Evolutionary conservation across 2,888 invertebrate genomes (phyloP).

Genomic region (Pristionchus arcanus): DNA sequence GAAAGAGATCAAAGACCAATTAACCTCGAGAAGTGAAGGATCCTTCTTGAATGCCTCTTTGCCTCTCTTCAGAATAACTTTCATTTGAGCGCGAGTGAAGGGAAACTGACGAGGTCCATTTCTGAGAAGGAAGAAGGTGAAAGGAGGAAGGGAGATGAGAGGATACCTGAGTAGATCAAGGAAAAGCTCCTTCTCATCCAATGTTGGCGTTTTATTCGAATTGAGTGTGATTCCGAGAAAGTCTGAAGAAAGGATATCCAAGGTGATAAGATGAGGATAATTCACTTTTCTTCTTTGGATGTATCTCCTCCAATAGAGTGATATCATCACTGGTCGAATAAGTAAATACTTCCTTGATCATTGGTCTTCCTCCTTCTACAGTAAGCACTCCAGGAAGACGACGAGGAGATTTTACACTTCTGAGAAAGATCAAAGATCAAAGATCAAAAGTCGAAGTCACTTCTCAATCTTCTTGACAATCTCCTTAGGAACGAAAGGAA

Average conservation of each 20-base stretch:
- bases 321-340: slow-evolving; percentile 51
- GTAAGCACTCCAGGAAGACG: background rate
- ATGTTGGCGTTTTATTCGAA: background rate
- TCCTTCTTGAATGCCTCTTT: slow-evolving; percentile 57
- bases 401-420: background rate
- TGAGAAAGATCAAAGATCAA: background rate
- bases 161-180: slow-evolving; percentile 9
- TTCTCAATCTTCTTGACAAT: background rate
- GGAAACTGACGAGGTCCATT: slow-evolving; percentile 62
- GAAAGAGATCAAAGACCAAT: background rate
- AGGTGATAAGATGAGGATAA: background rate
- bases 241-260: background rate
- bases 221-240: background rate
- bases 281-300: slow-evolving; percentile 25
- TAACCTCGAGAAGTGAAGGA: slow-evolving; percentile 59
- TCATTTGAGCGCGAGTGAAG: slow-evolving; percentile 58
- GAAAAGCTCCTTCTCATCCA: slow-evolving; percentile 36
- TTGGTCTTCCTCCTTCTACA: background rate
- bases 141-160: too few relatives aligned
- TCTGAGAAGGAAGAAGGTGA: slow-evolving; percentile 11
- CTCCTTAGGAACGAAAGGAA: slow-evolving; percentile 23
- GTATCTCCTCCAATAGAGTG: slow-evolving; percentile 38
- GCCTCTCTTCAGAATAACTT: slow-evolving; percentile 56
- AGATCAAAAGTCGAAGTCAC: background rate
- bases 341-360: slow-evolving; percentile 33